phyloP scores from a whole-genome alignment of 2,113 vertebrate genomes.

The Poecilia latipinna region DNA sequence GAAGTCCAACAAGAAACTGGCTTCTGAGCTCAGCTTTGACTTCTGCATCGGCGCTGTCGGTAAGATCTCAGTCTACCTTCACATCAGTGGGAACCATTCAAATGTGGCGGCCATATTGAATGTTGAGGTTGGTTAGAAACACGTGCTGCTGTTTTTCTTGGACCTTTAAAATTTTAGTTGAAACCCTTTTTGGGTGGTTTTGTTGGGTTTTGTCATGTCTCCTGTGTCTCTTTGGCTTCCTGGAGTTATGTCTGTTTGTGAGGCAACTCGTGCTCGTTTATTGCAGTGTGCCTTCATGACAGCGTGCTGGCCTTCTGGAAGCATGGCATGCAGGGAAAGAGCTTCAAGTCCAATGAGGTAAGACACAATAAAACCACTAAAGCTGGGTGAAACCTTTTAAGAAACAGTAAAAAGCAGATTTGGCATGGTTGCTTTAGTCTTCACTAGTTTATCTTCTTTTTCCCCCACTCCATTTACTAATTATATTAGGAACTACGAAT shows the following conservation, averaged over 20 bases:
- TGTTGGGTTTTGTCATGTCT: not conserved
- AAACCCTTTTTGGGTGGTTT: not conserved
- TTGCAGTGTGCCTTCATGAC: conserved; percentile 96
- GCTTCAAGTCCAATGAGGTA: conserved; percentile 98
- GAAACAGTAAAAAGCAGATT: not conserved
- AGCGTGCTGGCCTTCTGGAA: conserved; percentile 99
- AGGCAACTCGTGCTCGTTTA: not conserved
- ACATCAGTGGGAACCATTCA: not conserved
- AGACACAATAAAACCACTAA: conserved; percentile 26
- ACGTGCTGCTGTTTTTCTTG: too few species aligned
- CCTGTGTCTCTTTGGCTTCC: not conserved
- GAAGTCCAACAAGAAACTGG: conserved; percentile 97
- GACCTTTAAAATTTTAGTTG: too few species aligned
- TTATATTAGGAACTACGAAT: too few species aligned
- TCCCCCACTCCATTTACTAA: too few species aligned
- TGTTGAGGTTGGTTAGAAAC: too few species aligned
- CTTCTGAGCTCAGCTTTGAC: conserved; percentile 97
- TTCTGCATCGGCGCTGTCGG: conserved; percentile 97
- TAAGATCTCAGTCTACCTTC: conserved; percentile 68
- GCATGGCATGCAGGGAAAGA: conserved; percentile 98
- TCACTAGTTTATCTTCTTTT: not conserved
- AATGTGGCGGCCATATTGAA: too few species aligned
- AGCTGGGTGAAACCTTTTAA: not conserved
- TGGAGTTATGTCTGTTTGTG: not conserved
- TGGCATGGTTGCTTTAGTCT: not conserved